These are phyloP conservation scores for Drosophila aff. DNA, from an alignment of 1,140 invertebrate genomes.

Conservation along the genomic window DNA sequence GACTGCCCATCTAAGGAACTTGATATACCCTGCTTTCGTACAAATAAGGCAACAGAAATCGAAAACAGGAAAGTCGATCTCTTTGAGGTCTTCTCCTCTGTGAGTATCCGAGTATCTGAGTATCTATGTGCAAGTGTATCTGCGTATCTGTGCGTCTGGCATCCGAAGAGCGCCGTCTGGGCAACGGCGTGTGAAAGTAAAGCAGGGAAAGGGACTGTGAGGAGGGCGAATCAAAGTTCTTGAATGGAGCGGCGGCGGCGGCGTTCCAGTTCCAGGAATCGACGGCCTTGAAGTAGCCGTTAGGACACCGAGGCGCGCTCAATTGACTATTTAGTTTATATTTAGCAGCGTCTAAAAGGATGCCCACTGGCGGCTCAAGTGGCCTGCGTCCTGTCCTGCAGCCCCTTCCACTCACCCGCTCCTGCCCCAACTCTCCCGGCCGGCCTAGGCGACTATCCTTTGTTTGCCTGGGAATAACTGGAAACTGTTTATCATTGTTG, in stretches of 20 bases:
- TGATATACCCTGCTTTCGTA: not conserved
- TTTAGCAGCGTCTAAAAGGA: conserved; percentile 77
- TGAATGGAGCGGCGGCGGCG: conserved; percentile 55
- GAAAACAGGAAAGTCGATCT: conserved; percentile 59
- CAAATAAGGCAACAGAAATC: conserved; percentile 14
- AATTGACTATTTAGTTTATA: conserved; percentile 82
- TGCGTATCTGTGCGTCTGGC: conserved; percentile 20
- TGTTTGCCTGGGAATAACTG: conserved; percentile 74
- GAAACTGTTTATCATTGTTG: conserved; percentile 80
- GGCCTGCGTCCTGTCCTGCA: conserved; percentile 44
- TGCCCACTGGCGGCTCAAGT: conserved; percentile 59
- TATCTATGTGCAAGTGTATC: not conserved
- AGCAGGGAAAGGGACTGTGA: conserved; percentile 20
- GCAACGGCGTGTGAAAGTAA: conserved; percentile 70
- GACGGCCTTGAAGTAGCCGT: conserved; percentile 78
- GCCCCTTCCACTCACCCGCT: conserved; percentile 16
- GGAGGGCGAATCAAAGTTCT: conserved; percentile 63
- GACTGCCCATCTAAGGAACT: not conserved
- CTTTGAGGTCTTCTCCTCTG: conserved; percentile 17
- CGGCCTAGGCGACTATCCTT: conserved; percentile 45
- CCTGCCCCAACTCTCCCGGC: conserved; percentile 17
- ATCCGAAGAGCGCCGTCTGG: conserved; percentile 39
- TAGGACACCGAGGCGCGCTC: conserved; percentile 71
- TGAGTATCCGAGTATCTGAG: conserved; percentile 1
- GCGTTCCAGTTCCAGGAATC: conserved; percentile 68